Conservation (phyloP, 2,113 vertebrate species). For the Sylvilagus bachmani region DNA sequence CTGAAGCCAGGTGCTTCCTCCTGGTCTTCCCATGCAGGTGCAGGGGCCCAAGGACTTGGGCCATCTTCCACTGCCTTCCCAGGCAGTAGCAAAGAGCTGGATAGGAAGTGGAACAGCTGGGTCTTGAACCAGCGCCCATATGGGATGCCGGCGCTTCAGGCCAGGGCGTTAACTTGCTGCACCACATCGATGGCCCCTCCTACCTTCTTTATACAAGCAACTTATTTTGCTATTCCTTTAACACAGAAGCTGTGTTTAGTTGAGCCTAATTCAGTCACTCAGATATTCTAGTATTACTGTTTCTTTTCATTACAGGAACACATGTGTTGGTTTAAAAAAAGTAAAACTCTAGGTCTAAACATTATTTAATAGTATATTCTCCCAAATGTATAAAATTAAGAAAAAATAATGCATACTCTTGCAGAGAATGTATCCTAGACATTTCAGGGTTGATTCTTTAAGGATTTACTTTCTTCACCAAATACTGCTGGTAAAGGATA, state of each 20-base stretch:
- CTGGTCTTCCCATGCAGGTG: too few species aligned
- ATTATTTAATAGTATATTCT: not conserved
- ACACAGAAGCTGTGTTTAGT: slow-evolving; percentile 25
- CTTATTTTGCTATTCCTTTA: not conserved
- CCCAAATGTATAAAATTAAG: slow-evolving; percentile 43
- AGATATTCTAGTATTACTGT: slow-evolving; percentile 10
- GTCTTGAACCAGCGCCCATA: too few species aligned
- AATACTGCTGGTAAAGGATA: not conserved
- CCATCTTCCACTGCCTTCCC: too few species aligned
- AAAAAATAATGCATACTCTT: not conserved
- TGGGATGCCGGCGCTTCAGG: too few species aligned
- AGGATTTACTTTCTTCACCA: not conserved
- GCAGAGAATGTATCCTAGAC: not conserved
- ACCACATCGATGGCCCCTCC: not conserved
- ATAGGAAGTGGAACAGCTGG: too few species aligned
- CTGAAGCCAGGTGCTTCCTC: too few species aligned
- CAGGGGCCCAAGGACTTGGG: too few species aligned
- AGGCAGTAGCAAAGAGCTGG: too few species aligned
- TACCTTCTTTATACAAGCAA: not conserved
- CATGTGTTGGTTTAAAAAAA: not conserved
- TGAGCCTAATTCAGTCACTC: slow-evolving; percentile 11
- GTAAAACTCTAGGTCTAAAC: slow-evolving; percentile 39
- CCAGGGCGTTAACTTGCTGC: too few species aligned
- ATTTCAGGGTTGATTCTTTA: slow-evolving; percentile 3
- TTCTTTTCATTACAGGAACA: not conserved